Evolutionary conservation across 2,113 vertebrate genomes (phyloP), one percentile per base, ranked within the genome.

Genomic region (Danio rerio): DNA sequence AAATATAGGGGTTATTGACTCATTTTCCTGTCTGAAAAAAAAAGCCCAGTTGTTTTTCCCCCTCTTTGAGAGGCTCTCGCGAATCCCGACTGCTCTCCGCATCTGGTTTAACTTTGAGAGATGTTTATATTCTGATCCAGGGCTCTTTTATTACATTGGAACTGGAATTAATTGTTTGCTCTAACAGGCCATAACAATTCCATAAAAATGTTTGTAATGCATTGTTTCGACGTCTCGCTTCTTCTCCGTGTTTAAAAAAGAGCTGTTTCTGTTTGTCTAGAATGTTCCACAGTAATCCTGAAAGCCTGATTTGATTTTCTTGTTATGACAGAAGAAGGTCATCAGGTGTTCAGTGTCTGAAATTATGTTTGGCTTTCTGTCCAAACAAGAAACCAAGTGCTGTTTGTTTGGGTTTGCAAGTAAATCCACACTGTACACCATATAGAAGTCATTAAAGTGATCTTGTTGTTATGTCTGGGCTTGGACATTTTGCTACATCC

Each of bases 131-230:
- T 91, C 92, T 56, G 77, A 88, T 92, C 90, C 81, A 87, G 89
- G 89, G 89, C 16, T 84, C 76, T 90, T 90, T 93, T 91, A 94
- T 93, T 91, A 91, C 89, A 88, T 86, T 91, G 90, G 86, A 89
- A 92, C 53, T 89, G 88, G 90, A 91, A 91, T 93, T 92, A 88
- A 89, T 94, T 93, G 91, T 94, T 95, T 93, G 94, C 91, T 90
- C 75, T 85, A 93, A 93, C 88, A 73, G 81, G 89, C 84, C 73
- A 90, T 89, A 92, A 84, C 87, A 87, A 88, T 91, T 87, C 90
- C 86, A 85, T 83, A 75, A 89, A 87, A 84, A 75, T 58, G 4
- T 47, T 66, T 81, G 58, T 68, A 81, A 81, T 78, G 69, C 78
- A 74, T 82, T 49, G 82, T 79, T 76, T 65, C 69, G 53, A 49